Evolutionary conservation across 2,888 invertebrate species (phyloP).

Genomic region (Meghimatium bilineatum): DNA sequence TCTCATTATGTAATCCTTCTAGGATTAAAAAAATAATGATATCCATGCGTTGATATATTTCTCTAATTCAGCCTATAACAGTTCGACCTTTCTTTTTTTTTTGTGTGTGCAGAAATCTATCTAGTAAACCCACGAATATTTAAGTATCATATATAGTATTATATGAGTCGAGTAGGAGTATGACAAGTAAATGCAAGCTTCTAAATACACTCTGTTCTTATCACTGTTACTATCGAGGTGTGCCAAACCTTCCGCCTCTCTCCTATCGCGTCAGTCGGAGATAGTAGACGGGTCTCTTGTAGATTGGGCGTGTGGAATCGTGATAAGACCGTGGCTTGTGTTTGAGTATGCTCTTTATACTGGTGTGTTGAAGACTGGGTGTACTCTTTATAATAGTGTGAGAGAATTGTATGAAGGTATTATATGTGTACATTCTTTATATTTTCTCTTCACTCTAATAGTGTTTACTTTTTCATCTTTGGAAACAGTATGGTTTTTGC

Average conservation of each 20-base stretch:
- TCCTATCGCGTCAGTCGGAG: constrained; percentile 26
- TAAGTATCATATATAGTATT: no score
- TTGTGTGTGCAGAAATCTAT: no score
- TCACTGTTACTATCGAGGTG: constrained; percentile 31
- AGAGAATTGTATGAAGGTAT: neutral
- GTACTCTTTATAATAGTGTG: neutral
- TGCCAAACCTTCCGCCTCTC: constrained; percentile 31
- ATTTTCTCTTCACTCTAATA: neutral
- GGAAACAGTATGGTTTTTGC: neutral
- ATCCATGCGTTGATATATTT: no score
- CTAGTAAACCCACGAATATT: no score
- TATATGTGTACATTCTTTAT: neutral
- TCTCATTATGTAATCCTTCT: no score
- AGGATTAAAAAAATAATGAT: no score
- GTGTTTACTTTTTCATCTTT: neutral
- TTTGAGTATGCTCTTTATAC: constrained; percentile 32
- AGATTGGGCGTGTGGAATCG: constrained; percentile 33
- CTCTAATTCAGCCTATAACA: no score
- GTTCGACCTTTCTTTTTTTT: no score
- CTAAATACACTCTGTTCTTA: constrained; percentile 12
- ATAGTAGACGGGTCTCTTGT: constrained; percentile 20
- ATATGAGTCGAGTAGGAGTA: neutral
- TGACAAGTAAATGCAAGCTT: constrained; percentile 20
- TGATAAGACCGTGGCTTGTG: constrained; percentile 18
- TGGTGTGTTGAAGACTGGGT: neutral